phyloP scores from a whole-genome alignment of 2,113 vertebrate species.

The Hassar affinis region DNA sequence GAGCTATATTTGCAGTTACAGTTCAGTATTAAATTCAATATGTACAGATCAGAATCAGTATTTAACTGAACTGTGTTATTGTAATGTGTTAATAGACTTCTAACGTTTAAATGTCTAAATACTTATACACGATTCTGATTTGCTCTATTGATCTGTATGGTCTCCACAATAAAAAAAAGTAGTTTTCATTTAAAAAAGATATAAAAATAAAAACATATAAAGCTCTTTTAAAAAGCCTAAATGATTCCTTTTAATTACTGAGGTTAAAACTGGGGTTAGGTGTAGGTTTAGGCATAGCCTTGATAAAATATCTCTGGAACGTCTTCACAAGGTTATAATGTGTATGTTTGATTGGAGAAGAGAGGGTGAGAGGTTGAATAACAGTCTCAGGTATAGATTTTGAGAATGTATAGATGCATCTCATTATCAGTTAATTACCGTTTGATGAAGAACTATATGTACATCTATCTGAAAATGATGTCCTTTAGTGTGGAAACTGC shows the following conservation, averaged over 20 bases:
- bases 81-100: conserved; percentile 49
- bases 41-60: background rate
- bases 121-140: background rate
- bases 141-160: background rate
- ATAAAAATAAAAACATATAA: background rate
- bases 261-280: background rate
- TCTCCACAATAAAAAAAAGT: background rate
- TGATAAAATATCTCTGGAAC: background rate
- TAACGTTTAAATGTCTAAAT: conserved; percentile 37
- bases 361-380: background rate
- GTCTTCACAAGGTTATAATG: background rate
- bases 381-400: conserved; percentile 22
- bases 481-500: background rate
- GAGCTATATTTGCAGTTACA: conserved; percentile 67
- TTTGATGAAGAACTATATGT: conserved; percentile 21
- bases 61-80: conserved; percentile 61
- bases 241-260: background rate
- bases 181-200: background rate
- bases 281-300: background rate
- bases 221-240: background rate
- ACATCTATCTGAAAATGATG: background rate
- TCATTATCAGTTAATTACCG: conserved; percentile 12
- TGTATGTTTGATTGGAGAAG: background rate
- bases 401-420: conserved; percentile 19
- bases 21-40: background rate